A percentile compares a stretch with the other conserved stretches of the same genome.
These are phyloP conservation scores for Megaptera novaeangliae DNA, from an alignment of 2,113 vertebrate genomes.

Conservation along the genomic window DNA sequence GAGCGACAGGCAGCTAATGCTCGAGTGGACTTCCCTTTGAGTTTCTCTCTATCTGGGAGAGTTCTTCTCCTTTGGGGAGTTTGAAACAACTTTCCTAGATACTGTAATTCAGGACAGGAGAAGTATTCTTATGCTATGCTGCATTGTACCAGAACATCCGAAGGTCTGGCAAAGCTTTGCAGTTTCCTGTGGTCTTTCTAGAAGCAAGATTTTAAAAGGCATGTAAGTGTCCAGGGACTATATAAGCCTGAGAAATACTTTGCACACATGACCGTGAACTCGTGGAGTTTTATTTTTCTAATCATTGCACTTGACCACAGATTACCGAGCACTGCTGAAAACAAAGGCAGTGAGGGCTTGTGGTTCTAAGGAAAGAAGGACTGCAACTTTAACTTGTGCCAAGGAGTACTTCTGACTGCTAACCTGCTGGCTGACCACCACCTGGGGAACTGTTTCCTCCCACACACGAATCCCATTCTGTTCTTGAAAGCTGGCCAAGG, in stretches of 20 bases:
- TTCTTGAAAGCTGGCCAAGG: conserved; percentile 37
- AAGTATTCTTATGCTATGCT: background rate
- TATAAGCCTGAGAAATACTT: background rate
- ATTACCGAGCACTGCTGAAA: background rate
- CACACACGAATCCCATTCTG: background rate
- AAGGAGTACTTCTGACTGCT: background rate
- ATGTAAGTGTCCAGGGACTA: background rate
- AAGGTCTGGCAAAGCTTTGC: background rate
- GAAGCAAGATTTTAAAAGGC: background rate
- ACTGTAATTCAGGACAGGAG: background rate
- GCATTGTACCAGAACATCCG: background rate
- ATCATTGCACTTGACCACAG: background rate
- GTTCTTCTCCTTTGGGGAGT: background rate
- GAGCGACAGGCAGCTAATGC: fast-evolving
- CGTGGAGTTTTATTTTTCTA: background rate
- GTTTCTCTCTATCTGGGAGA: background rate
- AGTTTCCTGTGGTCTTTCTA: background rate
- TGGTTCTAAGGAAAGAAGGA: background rate
- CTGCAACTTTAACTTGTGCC: background rate
- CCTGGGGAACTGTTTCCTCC: conserved; percentile 26
- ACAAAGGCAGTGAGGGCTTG: background rate
- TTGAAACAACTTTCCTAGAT: background rate
- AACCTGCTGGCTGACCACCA: background rate
- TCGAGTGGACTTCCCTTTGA: background rate
- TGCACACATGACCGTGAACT: background rate